Base-by-base conservation (phyloP, 2,888 invertebrate genomes). In the Eupithecia vulgata region DNA sequence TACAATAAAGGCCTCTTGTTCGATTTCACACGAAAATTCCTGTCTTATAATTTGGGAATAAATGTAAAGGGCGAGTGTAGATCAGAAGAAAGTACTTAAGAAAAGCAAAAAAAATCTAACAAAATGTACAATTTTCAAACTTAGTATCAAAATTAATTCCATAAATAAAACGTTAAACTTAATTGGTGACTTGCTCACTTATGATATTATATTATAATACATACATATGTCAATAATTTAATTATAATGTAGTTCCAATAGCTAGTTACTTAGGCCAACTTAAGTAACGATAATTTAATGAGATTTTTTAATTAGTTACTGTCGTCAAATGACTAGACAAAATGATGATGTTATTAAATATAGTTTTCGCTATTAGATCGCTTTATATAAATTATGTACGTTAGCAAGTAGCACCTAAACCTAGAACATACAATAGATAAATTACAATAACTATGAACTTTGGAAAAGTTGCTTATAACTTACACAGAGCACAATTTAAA, bases 391-490 rank as follows among this genome's bases (percentile, higher is more conserved):
- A 30, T n/a, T n/a, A n/a, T 30, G 37, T 37, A 73, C 74, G 62
- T 75, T 73, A 76, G 77, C 77, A 79, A 75, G 76, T 78, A 80
- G 79, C 78, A 79, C 78, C 78, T 84, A 83, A 81, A 81, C 73
- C 77, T 84, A 81, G 76, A 76, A 78, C 77, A 77, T 76, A 65
- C 21, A 37, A 79, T 81, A 80, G 77, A 79, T 82, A 80, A 57
- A 71, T 64, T 64, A 37, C 37, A 64, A 69, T 45, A n/a, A 34
- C 42, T 5, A 48, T 64, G 57, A 21, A 35, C 35, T 35, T 64
- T 35, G 34, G n/a, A 17, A 64, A 64, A 61, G 35, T 62, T 62
- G 35, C 62, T 30, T 62, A 62, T 12, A 62, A n/a, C 37, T 64
- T n/a, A 37, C 62, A 64, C 52, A 62, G 65, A 69, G 62, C 64